Percentiles rank a stretch among this genome's conserved stretches.
These are phyloP conservation scores for Xestobium rufovillosum DNA, from an alignment of 2,888 invertebrate species.

Conservation along the genomic window DNA sequence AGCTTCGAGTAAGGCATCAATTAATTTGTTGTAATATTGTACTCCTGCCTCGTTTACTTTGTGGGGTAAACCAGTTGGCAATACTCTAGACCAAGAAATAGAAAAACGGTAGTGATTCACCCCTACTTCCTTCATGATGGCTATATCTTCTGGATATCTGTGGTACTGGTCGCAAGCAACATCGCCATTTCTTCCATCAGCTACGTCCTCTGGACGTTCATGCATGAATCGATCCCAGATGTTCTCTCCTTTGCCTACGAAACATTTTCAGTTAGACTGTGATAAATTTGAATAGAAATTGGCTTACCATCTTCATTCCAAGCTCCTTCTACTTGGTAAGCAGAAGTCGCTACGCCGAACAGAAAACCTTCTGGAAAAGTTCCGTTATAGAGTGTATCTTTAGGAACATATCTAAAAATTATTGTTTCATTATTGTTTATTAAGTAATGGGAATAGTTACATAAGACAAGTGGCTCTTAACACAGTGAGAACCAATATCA, in stretches of 20 bases:
- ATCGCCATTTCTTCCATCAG: slow-evolving; percentile 51
- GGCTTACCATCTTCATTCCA: slow-evolving; percentile 43
- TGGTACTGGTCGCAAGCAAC: slow-evolving; percentile 61
- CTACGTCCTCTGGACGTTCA: slow-evolving; percentile 44
- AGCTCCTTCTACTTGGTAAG: slow-evolving; percentile 24
- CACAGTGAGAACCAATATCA: too few species aligned
- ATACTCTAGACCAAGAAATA: slow-evolving; percentile 59
- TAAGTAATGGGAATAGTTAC: too few species aligned
- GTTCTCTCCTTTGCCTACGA: slow-evolving; percentile 41
- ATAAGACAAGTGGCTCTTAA: too few species aligned
- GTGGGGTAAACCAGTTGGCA: slow-evolving; percentile 51
- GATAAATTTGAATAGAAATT: neutral
- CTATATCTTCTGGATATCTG: slow-evolving; percentile 53
- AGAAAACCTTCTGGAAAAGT: slow-evolving; percentile 20
- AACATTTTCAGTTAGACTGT: neutral
- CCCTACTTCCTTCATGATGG: slow-evolving; percentile 49
- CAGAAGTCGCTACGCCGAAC: slow-evolving; percentile 22
- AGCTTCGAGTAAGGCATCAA: slow-evolving; percentile 50
- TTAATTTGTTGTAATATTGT: slow-evolving; percentile 54
- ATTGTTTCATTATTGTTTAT: too few species aligned
- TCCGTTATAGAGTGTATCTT: too few species aligned
- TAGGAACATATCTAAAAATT: too few species aligned
- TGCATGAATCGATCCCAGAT: slow-evolving; percentile 64
- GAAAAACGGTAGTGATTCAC: slow-evolving; percentile 54
- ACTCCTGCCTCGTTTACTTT: slow-evolving; percentile 53